Base-by-base conservation (phyloP, 2,888 invertebrate species). In the Pandemis cinnamomeana region DNA sequence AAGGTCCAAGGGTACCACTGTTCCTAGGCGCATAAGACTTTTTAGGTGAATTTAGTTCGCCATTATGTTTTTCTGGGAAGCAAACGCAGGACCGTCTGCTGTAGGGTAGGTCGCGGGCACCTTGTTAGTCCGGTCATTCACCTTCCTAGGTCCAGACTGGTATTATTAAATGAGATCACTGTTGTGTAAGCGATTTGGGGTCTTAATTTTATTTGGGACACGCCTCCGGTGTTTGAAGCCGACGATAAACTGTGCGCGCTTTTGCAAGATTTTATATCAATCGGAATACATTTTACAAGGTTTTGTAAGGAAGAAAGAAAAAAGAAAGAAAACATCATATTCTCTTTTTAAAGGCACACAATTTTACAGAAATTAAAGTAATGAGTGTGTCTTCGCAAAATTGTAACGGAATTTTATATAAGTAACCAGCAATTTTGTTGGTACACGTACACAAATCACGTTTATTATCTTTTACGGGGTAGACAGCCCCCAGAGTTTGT, bases 21-120 rank as follows among this genome's bases (percentile, higher is more conserved):
- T 0, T 44, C 11, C 27, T 46, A 44, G 51, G 7, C 15, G n/a
- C 55, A 7, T 55, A 42, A 7, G 44, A 4, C 53, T n/a, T 20
- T 61, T 51, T 67, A 41, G 5, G 5, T 1, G 20, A n/a, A 8
- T 4, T 7, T 8, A 15, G 44, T 55, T 15, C 48, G 41, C 69
- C 60, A 73, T 73, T 70, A 73, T 73, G 64, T 64, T 27, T 48
- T 73, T 73, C 73, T 73, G 70, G 73, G 73, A 70, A 73, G 36
- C 48, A 20, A 73, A 73, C 58, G 55, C 55, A 10, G 71, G 60
- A 66, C 48, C 15, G 72, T 42, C 58, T 69, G 62, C 44, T 58
- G 44, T 73, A 66, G 70, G 73, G 70, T 66, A 73, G 73, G 73
- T 73, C 70, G 66, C 60, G 73, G 70, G 41, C 73, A 73, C 73